Base-by-base conservation (phyloP, 2,113 vertebrate genomes). In the Galbula dea region DNA sequence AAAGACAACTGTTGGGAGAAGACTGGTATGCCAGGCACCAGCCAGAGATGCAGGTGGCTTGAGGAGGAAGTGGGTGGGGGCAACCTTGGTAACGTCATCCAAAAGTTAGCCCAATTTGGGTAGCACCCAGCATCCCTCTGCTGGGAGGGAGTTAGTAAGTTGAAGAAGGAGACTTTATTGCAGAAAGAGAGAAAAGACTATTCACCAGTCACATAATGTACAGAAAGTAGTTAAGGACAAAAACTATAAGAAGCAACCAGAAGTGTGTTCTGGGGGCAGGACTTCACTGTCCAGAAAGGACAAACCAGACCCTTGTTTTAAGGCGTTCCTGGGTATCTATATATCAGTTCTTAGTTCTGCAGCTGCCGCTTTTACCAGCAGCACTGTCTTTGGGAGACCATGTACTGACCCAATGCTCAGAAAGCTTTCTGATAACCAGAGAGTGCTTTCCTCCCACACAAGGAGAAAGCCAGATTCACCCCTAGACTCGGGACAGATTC, bases 211-310 rank as follows among this genome's bases (percentile, higher is more conserved):
- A 34, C 65, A 34, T n/a, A 49, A 66, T 7, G 10, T 32, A 39
- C 52, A 27, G 45, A 41, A 83, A 29, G 41, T 29, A 15, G 54
- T 58, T 52, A 48, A 85, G 43, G 61, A 48, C 51, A 36, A 67
- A 76, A 13, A n/a, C 37, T 77, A 16, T 16, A 18, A 58, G 66
- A 62, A 81, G 48, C 48, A 77, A 46, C 29, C 32, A 61, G 29
- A 67, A 62, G 11, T 7, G 13, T 27, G 14, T 11, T 62, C 19
- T 0, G 1, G 27, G 23, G 7, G 5, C 5, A 13, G 36, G 34
- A 45, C 48, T 11, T 67, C 22, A 5, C 26, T 73, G 41, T 51
- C 54, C 18, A n/a, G 36, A 46, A 67, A 80, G 65, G 20, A 57
- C 37, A 80, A 71, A 72, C 23, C 18, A 1, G 18, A 14, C n/a